Base-by-base conservation (phyloP, 2,113 vertebrate genomes). In the Agelaius phoeniceus region DNA sequence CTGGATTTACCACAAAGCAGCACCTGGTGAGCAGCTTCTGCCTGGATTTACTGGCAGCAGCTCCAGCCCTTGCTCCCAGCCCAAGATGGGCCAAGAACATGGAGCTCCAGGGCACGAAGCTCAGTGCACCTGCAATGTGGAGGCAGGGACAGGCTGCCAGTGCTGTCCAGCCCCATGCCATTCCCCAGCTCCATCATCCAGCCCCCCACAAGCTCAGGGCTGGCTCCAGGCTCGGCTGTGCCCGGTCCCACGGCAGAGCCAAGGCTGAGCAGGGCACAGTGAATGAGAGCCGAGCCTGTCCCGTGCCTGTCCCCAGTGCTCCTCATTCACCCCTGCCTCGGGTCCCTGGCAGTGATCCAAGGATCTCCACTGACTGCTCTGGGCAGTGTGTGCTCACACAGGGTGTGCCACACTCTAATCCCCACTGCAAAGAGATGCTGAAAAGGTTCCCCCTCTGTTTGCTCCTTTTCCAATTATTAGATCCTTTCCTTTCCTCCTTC, bases 21-120 rank as follows among this genome's bases (percentile, higher is more conserved):
- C n/a, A n/a, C n/a, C n/a, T n/a, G n/a, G n/a, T n/a, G n/a, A n/a
- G n/a, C n/a, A n/a, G n/a, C n/a, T n/a, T n/a, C n/a, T n/a, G n/a
- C n/a, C 35, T 35, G 35, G 35, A 35, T 44, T 44, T 8, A 9
- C 2, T 1, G 0, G 7, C 62, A 51, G 31, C 1, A 0, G 7
- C 75, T 39, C 37, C 19, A 12, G 22, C 10, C 1, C n/a, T 14
- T 1, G 39, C 3, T 7, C 3, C 1, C 39, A 30, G 20, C 37
- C 2, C 11, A 19, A 43, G 71, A 35, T 3, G 0, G 1, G 77
- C 19, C 62, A 33, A 20, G 62, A 46, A 30, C 13, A 0, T 2
- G 11, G 30, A 2, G 7, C 74, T 12, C 1, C 3, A 19, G 68
- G 85, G 68, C 49, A 46, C n/a, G 7, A 5, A 1, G 43, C 69